Base-by-base conservation (phyloP, 2,113 vertebrate species). In the Thalassarche chlororhynchos region DNA sequence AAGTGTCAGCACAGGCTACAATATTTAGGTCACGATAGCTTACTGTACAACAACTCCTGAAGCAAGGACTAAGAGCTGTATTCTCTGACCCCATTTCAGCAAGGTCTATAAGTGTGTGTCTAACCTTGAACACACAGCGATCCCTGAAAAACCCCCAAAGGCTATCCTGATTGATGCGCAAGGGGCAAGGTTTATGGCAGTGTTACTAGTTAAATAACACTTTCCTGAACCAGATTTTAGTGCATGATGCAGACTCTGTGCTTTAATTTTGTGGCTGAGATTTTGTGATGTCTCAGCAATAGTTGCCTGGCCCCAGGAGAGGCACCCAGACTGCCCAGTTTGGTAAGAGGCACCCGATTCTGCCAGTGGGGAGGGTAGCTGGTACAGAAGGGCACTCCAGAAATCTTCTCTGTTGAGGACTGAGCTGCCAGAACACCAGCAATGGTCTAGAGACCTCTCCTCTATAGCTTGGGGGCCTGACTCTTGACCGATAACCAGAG, bases 11-110 rank as follows among this genome's bases (percentile, higher is more conserved):
- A 65, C 62, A 88, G 31, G 66, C 60, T 68, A 76, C 51, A 46
- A 87, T 95, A 94, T 93, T 76, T 89, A 84, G 91, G 84, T 91
- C 81, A 70, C 2, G 4, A 47, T n/a, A 83, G 29, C n/a, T 93
- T 84, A 65, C 25, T 79, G 49, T 65, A 61, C 72, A 62, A 60
- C 71, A 93, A 8, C 32, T 87, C 60, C 88, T 54, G 65, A 87
- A 91, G 49, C 57, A 80, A 77, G 51, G 66, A 88, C 42, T 44
- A 17, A 93, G 58, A 91, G 31, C 49, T 77, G 19, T n/a, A 15
- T 74, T 91, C 70, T 68, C 54, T 68, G 58, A 70, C 46, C 44
- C 51, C 23, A 19, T 82, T 93, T 87, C 81, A 77, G 54, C 49
- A 85, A 61, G 34, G 32, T 72, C 70, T 85, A 3, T 58, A 61